Conservation (phyloP, 1,140 invertebrate species). For the Sminthurinus signatus region DNA sequence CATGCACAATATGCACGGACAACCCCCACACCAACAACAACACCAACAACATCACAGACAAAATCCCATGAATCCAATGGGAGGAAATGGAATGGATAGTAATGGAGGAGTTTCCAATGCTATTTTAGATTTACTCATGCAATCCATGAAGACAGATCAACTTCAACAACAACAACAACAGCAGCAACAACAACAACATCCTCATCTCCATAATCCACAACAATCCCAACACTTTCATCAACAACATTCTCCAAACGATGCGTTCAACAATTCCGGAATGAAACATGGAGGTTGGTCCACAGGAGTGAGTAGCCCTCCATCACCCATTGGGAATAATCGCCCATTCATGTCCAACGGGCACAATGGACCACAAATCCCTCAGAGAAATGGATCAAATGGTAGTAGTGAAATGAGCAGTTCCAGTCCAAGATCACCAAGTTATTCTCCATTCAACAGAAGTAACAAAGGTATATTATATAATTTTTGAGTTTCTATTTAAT, state of each 20-base stretch:
- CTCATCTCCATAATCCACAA: not conserved
- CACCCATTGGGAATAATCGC: constrained; percentile 37
- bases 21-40: constrained; percentile 20
- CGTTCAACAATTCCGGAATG: constrained; percentile 19
- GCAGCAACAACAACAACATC: constrained; percentile 14
- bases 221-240: not conserved
- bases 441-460: constrained; percentile 37
- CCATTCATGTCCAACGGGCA: constrained; percentile 27
- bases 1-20: constrained; percentile 25
- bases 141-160: constrained; percentile 39
- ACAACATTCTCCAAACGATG: constrained; percentile 14
- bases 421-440: constrained; percentile 31
- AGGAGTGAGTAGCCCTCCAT: constrained; percentile 37
- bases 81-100: not conserved
- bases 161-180: constrained; percentile 23
- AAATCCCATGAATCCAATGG: constrained; percentile 11
- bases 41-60: constrained; percentile 35
- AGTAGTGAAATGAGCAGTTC: constrained; percentile 41
- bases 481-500: too few relatives aligned
- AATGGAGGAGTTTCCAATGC: constrained; percentile 30
- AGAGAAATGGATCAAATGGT: constrained; percentile 40
- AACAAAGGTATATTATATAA: constrained; percentile 35
- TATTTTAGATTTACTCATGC: constrained; percentile 39
- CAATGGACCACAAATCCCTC: constrained; percentile 24
- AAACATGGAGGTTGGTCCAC: constrained; percentile 33